These are phyloP conservation scores for Passer montanus DNA, from an alignment of 2,113 vertebrate genomes.

Conservation along the genomic window DNA sequence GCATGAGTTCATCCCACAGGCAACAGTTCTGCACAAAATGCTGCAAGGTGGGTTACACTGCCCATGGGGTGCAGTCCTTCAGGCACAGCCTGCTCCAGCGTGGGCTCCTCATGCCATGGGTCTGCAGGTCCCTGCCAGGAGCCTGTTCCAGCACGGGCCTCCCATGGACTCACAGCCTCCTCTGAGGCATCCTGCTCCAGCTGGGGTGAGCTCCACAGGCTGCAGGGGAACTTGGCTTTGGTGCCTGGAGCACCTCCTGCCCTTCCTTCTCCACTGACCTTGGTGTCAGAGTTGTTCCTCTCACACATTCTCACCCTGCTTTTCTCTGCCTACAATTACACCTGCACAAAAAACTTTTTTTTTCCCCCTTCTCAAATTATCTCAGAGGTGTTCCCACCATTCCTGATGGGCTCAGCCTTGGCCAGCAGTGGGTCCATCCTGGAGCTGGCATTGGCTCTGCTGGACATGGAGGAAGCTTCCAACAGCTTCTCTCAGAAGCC, in stretches of 20 bases:
- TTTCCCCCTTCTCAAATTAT: not conserved
- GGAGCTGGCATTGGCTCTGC: not conserved
- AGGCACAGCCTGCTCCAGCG: not conserved
- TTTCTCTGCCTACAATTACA: not conserved
- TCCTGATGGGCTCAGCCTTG: not conserved
- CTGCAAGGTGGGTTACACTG: not conserved
- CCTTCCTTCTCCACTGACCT: not conserved
- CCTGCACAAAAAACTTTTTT: not conserved
- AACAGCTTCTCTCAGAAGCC: not conserved
- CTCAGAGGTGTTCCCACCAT: not conserved
- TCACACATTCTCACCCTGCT: not conserved
- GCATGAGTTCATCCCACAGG: not conserved
- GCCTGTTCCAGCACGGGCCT: not conserved
- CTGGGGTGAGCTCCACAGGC: not conserved
- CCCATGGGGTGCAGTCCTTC: not conserved
- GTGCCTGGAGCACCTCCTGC: not conserved
- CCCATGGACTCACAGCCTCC: not conserved
- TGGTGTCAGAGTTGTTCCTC: not conserved
- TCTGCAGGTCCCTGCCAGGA: not conserved
- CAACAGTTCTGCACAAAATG: not conserved
- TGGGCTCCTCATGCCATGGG: not conserved
- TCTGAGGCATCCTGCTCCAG: not conserved
- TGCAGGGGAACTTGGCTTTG: not conserved
- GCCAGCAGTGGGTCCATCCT: not conserved
- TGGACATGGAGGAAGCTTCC: not conserved